Evolutionary conservation across 2,113 vertebrate genomes (phyloP).

Genomic region (Castor canadensis): DNA sequence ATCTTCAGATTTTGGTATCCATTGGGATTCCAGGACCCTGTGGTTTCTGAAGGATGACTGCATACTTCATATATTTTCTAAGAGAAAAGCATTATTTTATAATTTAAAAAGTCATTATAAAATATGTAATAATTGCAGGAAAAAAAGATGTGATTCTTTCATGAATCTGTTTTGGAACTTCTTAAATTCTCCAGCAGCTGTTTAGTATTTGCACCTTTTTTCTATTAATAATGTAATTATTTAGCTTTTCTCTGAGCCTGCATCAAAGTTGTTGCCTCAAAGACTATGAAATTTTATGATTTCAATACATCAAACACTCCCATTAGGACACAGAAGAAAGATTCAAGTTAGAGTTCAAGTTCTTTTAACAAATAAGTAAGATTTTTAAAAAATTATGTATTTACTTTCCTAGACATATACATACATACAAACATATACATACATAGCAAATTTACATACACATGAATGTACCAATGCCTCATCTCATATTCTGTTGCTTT

Average conservation of each 20-base stretch:
- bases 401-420: slow-evolving; percentile 34
- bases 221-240: slow-evolving; percentile 49
- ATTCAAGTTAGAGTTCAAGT: background rate
- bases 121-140: background rate
- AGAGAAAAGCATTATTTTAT: no score
- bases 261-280: slow-evolving; percentile 44
- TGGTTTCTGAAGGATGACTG: background rate
- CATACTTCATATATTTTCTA: slow-evolving; percentile 2
- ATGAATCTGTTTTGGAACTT: background rate
- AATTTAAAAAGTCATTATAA: slow-evolving; percentile 18
- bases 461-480: background rate
- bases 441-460: no score
- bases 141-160: background rate
- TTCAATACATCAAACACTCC: slow-evolving; percentile 48
- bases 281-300: slow-evolving; percentile 46
- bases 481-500: slow-evolving; percentile 37
- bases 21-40: background rate
- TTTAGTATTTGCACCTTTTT: background rate
- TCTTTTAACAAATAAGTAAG: background rate
- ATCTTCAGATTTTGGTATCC: background rate
- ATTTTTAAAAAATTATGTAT: background rate
- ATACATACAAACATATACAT: background rate
- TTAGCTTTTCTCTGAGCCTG: slow-evolving; percentile 5
- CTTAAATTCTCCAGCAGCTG: slow-evolving; percentile 13
- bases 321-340: background rate